Evolutionary conservation across 2,113 vertebrate genomes (phyloP).

Genomic region (Ochotona princeps): DNA sequence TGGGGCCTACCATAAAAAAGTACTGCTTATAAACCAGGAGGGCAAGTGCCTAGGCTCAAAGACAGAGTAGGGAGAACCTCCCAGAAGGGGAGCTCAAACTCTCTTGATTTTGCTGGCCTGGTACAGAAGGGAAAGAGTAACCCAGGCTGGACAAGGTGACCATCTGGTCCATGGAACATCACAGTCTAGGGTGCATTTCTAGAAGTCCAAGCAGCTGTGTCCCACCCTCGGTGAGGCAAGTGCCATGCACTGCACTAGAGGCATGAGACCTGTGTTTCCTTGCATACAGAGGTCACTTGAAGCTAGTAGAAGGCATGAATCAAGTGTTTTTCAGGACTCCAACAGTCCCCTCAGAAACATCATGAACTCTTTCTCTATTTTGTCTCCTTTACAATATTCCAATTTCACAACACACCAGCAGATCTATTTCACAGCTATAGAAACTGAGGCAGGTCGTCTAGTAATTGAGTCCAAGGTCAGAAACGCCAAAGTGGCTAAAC

Average conservation of each 20-base stretch:
- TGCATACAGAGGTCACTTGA: not conserved
- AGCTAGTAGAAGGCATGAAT: not conserved
- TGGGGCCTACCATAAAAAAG: slow-evolving; percentile 72
- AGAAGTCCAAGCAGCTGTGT: not conserved
- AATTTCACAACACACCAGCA: not conserved
- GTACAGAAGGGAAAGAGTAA: not conserved
- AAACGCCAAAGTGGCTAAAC: not conserved
- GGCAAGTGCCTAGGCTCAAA: slow-evolving; percentile 40
- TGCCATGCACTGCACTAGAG: not conserved
- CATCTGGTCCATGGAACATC: fast-evolving
- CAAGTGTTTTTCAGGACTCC: not conserved
- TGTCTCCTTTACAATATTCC: not conserved
- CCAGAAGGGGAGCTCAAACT: not conserved
- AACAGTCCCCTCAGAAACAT: not conserved
- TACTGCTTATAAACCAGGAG: slow-evolving; percentile 71
- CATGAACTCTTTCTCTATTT: not conserved
- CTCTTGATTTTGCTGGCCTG: not conserved
- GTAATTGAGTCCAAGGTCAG: not conserved
- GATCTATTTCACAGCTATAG: not conserved
- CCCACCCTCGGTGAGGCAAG: no score
- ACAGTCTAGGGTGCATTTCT: not conserved
- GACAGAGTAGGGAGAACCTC: not conserved
- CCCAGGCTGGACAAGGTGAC: not conserved
- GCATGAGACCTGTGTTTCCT: not conserved
- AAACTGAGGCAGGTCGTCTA: not conserved